These are phyloP conservation scores for Callosobruchus maculatus DNA, from an alignment of 2,888 invertebrate genomes.

Conservation along the genomic window DNA sequence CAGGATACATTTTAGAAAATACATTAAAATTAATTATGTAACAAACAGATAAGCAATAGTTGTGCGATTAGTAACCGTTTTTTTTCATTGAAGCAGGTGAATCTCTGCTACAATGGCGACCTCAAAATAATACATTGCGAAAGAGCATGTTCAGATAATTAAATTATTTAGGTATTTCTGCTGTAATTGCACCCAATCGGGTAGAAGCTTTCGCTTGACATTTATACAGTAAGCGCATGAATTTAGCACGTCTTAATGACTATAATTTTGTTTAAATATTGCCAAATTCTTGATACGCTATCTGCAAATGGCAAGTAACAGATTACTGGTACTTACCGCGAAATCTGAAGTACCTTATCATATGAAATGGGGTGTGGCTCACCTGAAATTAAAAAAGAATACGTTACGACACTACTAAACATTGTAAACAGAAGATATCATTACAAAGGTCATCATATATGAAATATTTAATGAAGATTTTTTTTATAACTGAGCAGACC, in stretches of 20 bases:
- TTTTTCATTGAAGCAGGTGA: too few species aligned
- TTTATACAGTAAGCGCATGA: neutral
- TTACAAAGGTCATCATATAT: too few species aligned
- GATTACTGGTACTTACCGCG: neutral
- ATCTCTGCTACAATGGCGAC: too few species aligned
- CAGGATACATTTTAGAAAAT: too few species aligned
- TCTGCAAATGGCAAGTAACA: neutral
- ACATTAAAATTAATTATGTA: too few species aligned
- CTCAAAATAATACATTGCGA: too few species aligned
- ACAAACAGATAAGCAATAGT: too few species aligned
- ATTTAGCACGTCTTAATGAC: neutral
- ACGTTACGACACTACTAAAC: neutral
- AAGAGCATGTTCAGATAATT: too few species aligned
- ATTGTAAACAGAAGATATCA: neutral
- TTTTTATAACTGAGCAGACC: too few species aligned
- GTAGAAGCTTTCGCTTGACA: neutral
- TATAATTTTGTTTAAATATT: neutral
- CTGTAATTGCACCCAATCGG: neutral
- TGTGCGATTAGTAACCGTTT: too few species aligned
- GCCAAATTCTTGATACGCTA: neutral
- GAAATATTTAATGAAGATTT: too few species aligned
- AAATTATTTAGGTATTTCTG: neutral
- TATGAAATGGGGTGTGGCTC: neutral
- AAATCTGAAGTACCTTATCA: neutral
- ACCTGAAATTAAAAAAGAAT: conserved; percentile 16